Percentiles rank a stretch among this genome's conserved stretches.
phyloP scores from a whole-genome alignment of 2,797 vertebrate genomes.

The Saguinus oedipus region DNA sequence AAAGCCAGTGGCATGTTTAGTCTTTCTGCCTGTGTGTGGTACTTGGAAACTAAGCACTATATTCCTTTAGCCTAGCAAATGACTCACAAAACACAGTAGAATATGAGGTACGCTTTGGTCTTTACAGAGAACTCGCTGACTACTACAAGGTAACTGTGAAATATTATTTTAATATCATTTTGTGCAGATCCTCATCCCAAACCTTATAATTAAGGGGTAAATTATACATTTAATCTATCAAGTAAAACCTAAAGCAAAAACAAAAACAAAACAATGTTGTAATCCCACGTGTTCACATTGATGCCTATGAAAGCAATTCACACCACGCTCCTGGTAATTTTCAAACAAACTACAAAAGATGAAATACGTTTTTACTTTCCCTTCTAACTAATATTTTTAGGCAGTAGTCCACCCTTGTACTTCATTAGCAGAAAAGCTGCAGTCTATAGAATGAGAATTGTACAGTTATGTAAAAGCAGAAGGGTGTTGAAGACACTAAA shows the following conservation, averaged over 20 bases:
- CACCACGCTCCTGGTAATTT: slow-evolving; percentile 37
- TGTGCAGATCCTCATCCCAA: slow-evolving; percentile 48
- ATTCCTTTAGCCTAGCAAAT: slow-evolving; percentile 50
- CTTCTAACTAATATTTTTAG: slow-evolving; percentile 74
- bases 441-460: slow-evolving; percentile 68
- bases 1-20: not conserved
- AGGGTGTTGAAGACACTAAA: slow-evolving; percentile 72
- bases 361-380: slow-evolving; percentile 63
- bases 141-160: slow-evolving; percentile 45
- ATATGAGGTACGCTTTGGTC: slow-evolving; percentile 13
- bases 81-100: slow-evolving; percentile 16
- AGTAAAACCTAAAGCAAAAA: slow-evolving; percentile 5
- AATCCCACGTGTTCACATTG: slow-evolving; percentile 48
- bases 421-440: slow-evolving; percentile 73
- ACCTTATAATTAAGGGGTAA: slow-evolving; percentile 48
- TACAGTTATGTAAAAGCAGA: slow-evolving; percentile 67
- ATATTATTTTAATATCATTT: slow-evolving; percentile 67
- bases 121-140: slow-evolving; percentile 60
- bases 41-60: slow-evolving; percentile 37
- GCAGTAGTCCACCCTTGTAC: slow-evolving; percentile 48
- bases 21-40: not conserved
- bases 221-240: slow-evolving; percentile 74
- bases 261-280: not conserved
- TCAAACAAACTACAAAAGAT: slow-evolving; percentile 55
- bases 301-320: slow-evolving; percentile 65